Conservation (phyloP, 2,113 vertebrate species). For the Thamnaconus septentrionalis region DNA sequence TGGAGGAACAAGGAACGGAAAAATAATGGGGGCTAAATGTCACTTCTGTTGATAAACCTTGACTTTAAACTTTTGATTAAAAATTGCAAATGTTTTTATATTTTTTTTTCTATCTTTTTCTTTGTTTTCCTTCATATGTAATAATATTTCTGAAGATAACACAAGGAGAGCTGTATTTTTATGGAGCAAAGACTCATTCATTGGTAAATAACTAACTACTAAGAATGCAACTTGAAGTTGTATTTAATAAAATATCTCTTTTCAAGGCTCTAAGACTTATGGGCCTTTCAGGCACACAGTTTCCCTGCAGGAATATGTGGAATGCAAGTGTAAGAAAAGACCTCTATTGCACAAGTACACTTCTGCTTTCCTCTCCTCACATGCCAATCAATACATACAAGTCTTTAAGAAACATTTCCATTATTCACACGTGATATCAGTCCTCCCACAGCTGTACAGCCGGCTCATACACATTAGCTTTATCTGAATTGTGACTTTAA, state of each 20-base stretch:
- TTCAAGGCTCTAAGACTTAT: not conserved
- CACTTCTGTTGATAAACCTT: too few species aligned
- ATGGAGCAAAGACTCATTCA: too few species aligned
- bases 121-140: not conserved
- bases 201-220: too few species aligned
- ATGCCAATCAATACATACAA: conserved; percentile 2
- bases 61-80: too few species aligned
- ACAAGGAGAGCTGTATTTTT: too few species aligned
- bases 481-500: conserved; percentile 99
- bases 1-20: too few species aligned
- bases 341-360: not conserved
- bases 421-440: conserved; percentile 29
- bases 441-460: conserved; percentile 42
- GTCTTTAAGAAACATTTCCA: conserved; percentile 3
- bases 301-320: not conserved
- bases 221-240: too few species aligned
- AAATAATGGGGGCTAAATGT: too few species aligned
- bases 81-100: too few species aligned
- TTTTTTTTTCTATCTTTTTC: not conserved
- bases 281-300: not conserved
- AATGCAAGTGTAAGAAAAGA: not conserved
- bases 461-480: conserved; percentile 89
- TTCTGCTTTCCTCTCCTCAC: conserved; percentile 1
- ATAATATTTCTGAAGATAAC: too few species aligned
- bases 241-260: not conserved